Conservation (phyloP, 2,797 vertebrate genomes). For the Catharus ustulatus region DNA sequence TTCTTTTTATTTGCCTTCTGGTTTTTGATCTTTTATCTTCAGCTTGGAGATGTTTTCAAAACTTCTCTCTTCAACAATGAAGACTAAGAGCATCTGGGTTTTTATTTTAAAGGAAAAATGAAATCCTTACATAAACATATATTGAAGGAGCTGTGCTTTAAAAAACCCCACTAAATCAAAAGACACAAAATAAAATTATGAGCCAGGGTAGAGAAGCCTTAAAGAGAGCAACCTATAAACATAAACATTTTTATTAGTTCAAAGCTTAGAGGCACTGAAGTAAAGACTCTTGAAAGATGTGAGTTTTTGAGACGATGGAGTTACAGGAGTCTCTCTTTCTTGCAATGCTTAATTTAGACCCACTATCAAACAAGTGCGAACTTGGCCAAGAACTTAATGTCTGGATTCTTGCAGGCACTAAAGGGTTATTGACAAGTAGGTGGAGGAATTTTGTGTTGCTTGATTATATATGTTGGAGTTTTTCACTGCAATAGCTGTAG, state of each 20-base stretch:
- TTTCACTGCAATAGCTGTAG: slow-evolving; percentile 10
- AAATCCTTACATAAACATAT: slow-evolving; percentile 15
- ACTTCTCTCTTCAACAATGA: neutral
- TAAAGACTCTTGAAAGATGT: neutral
- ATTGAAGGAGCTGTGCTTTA: neutral
- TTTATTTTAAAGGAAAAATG: slow-evolving; percentile 34
- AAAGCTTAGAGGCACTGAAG: neutral
- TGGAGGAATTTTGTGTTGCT: slow-evolving; percentile 3
- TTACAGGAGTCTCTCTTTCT: neutral
- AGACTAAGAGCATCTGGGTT: slow-evolving; percentile 6
- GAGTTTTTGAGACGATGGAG: neutral
- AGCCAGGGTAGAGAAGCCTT: neutral
- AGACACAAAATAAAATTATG: neutral
- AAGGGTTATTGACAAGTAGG: neutral
- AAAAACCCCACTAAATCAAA: slow-evolving; percentile 1
- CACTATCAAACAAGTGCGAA: neutral
- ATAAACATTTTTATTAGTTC: neutral
- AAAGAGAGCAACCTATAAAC: neutral
- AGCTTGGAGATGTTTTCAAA: slow-evolving; percentile 33
- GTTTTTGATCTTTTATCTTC: slow-evolving; percentile 46
- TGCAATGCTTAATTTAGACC: neutral
- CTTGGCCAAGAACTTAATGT: neutral
- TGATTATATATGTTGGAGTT: neutral
- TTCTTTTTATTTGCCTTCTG: slow-evolving; percentile 43
- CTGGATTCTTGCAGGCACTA: neutral